Base-by-base conservation (phyloP, 53 echinoderm and acorn worm species). In the Hippasteria phrygiana region DNA sequence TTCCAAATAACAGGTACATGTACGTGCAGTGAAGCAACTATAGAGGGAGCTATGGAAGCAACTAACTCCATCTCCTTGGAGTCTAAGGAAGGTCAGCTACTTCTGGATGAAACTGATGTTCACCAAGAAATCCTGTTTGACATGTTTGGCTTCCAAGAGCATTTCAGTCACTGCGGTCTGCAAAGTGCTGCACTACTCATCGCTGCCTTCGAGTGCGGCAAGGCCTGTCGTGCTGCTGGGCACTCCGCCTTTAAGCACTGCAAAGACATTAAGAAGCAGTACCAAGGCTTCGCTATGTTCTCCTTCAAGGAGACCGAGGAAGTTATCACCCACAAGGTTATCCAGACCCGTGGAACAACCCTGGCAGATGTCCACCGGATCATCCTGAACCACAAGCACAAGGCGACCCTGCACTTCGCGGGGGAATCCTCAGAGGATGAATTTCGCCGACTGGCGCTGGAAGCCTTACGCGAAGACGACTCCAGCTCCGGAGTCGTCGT, bases 381-480 rank as follows among this genome's bases (percentile, higher is more conserved):
- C 3, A 6, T 88, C 18, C 39, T 14, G 29, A 64, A 46, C 56
- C 88, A 88, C 35, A 65, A 65, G 17, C 50, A 35, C 22, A 20
- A 42, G 0, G 88, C 45, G 6, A 50, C 65, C 13, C 22, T 24
- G 22, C 63, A 76, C 27, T 12, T n/a, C 36, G 77, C 27, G 5
- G 35, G 46, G 27, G 88, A 76, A 18, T 75, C 75, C 64, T 26
- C 56, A 20, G 65, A 65, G 0, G 88, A 88, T 22, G 88, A 88
- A 33, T 88, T 88, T 66, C 62, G 88, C 8, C 29, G 35, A 0
- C 59, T 62, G 10, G 88, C 77, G 12, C n/a, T 33, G 16, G 88
- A 62, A 11, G 88, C 88, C 5, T 20, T 88, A 8, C 42, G 72
- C n/a, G 41, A 42, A 1, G 72, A 37, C 18, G 72, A 72, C 24